phyloP scores from a whole-genome alignment of 1,140 invertebrate genomes.

The Drosophila lacteicornis region DNA sequence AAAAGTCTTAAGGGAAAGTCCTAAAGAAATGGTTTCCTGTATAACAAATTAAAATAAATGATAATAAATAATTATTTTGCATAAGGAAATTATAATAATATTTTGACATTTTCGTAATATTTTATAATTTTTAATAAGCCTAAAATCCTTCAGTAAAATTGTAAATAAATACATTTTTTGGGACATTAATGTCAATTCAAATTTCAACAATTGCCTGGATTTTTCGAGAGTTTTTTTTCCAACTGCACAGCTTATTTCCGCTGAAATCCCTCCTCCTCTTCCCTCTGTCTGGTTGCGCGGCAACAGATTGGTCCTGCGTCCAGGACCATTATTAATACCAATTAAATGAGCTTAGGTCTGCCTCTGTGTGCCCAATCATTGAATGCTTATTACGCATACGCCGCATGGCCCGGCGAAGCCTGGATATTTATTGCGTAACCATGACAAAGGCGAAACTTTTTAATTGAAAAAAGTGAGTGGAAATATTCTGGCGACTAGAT shows the following conservation, averaged over 20 bases:
- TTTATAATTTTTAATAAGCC: no score
- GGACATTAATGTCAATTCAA: no score
- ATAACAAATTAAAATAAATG: no score
- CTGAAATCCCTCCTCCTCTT: background rate
- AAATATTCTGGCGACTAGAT: slow-evolving; percentile 28
- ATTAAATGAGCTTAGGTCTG: slow-evolving; percentile 56
- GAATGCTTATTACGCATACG: slow-evolving; percentile 66
- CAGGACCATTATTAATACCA: slow-evolving; percentile 54
- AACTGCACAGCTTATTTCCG: background rate
- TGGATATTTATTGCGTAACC: slow-evolving; percentile 50
- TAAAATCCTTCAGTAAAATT: no score
- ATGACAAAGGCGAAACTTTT: slow-evolving; percentile 61
- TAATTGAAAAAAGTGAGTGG: slow-evolving; percentile 59
- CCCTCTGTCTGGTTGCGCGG: slow-evolving; percentile 14
- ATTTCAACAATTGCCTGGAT: no score
- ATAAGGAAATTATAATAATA: no score
- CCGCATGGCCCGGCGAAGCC: slow-evolving; percentile 18
- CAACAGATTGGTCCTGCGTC: slow-evolving; percentile 38
- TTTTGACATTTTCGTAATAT: no score
- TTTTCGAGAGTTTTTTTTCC: background rate
- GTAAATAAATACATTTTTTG: no score
- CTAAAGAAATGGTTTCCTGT: no score
- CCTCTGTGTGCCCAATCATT: slow-evolving; percentile 53
- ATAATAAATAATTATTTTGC: no score
- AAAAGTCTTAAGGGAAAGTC: background rate